These are phyloP conservation scores for Ridgeia piscesae DNA, from an alignment of 1,140 invertebrate species.

Conservation along the genomic window DNA sequence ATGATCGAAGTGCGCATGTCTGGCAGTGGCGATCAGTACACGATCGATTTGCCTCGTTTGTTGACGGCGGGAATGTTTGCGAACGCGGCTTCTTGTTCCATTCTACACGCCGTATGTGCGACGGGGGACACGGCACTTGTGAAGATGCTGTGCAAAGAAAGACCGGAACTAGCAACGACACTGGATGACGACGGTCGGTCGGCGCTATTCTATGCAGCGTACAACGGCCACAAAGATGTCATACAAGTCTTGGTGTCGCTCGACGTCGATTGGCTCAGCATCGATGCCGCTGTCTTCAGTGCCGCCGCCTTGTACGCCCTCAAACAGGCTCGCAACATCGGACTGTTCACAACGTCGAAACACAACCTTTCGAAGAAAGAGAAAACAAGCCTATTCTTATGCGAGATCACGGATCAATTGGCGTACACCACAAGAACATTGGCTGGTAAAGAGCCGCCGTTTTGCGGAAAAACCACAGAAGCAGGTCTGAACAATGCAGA, in stretches of 20 bases:
- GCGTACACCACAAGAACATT: not conserved
- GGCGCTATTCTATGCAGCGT: not conserved
- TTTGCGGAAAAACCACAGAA: not conserved
- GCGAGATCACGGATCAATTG: not conserved
- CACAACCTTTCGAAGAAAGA: not conserved
- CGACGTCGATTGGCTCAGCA: not conserved
- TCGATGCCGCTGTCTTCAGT: not conserved
- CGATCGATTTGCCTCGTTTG: not conserved
- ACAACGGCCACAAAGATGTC: not conserved
- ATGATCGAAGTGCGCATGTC: not conserved
- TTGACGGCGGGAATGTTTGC: not conserved
- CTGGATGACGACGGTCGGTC: not conserved
- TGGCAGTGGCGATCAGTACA: not conserved
- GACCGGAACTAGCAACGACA: not conserved
- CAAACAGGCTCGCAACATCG: not conserved
- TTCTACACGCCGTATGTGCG: not conserved
- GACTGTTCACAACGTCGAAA: not conserved
- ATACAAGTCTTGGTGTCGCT: not conserved
- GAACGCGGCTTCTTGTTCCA: not conserved
- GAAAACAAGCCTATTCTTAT: no score
- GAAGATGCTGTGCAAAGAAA: conserved; percentile 5
- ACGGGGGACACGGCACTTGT: not conserved
- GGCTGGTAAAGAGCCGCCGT: not conserved
- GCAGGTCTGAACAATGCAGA: not conserved
- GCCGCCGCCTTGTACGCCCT: not conserved